Evolutionary conservation across 2,797 vertebrate genomes (phyloP).

Genomic region (Huso huso): DNA sequence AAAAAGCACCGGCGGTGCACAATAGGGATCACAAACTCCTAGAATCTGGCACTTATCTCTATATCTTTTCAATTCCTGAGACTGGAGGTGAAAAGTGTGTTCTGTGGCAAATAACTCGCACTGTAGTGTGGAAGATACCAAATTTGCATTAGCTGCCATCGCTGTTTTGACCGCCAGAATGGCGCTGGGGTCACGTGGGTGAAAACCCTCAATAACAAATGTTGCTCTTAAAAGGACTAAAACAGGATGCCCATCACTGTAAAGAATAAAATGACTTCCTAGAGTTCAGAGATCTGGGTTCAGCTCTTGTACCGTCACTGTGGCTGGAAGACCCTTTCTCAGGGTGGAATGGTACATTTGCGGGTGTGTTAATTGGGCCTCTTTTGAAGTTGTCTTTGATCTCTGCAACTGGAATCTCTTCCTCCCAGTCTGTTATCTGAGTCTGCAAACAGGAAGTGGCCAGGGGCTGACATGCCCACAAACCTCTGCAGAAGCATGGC

Average conservation of each 20-base stretch:
- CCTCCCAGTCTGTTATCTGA: slow-evolving; percentile 22
- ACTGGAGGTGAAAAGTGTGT: no score
- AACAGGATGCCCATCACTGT: slow-evolving; percentile 9
- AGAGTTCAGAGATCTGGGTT: no score
- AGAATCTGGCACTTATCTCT: no score
- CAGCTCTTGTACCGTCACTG: neutral
- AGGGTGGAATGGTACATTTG: neutral
- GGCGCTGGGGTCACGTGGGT: no score
- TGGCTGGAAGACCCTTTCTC: neutral
- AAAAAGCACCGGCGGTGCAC: no score
- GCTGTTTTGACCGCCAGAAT: no score
- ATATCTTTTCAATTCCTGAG: no score
- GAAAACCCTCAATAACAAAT: no score
- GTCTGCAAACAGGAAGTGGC: slow-evolving; percentile 51
- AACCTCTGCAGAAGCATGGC: slow-evolving; percentile 34
- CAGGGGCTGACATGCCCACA: slow-evolving; percentile 44
- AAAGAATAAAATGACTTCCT: neutral
- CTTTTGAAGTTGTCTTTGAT: slow-evolving; percentile 25
- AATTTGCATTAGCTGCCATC: no score
- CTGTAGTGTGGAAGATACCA: no score
- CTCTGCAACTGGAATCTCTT: slow-evolving; percentile 22
- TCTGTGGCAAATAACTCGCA: no score
- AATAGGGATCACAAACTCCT: no score
- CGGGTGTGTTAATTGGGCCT: slow-evolving; percentile 19
- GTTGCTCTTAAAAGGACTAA: slow-evolving; percentile 3